Evolutionary conservation across 2,113 vertebrate genomes (phyloP), one percentile per base, ranked within the genome.

Genomic region (Labrus mixtus): DNA sequence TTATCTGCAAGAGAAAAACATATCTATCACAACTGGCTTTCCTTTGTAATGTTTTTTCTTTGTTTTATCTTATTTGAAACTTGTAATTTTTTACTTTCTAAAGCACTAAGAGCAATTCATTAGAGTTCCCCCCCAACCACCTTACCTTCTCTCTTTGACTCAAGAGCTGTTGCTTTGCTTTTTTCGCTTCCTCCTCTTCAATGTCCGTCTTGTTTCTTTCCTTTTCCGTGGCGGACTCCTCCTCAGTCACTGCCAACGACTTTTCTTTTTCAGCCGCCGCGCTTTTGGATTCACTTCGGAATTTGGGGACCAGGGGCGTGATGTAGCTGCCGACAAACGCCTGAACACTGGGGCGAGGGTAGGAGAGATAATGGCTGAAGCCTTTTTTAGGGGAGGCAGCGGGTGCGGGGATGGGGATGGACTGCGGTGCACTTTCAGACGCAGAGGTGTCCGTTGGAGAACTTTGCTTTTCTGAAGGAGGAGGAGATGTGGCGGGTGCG

Each of bases 271-370:
- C 92, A 37, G 79, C 82, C 4, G 89, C 1, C 0, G 58, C 55
- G 59, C 56, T 91, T 93, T 96, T 97, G 19, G 94, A 19, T 8
- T 98, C 96, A 0, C 89, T 88, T 59, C 95, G 87, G 78, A 97
- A 94, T 80, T 95, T 98, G 43, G 97, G 97, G 25, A 98, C 97
- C 71, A 99, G 91, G 8, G 96, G 96, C 3, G 95, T 92, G 20
- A 99, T 95, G 86, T 98, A 99, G 85, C 92, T 97, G 82, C 97
- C 97, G 8, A 99, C 96, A 80, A 99, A 97, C 17, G 96, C 96
- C 62, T 98, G 98, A 12, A 98, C 95, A 0, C 95, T 97, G 89
- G 96, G 97, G 68, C 94, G 95, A 13, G 96, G 96, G 75, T 96
- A 95, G 0, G 96, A 96, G 68, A 99, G 93, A 66, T 99, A 97